A percentile compares a stretch with the other conserved stretches of the same genome.
These are phyloP conservation scores for Eupithecia abbreviata DNA, from an alignment of 2,888 invertebrate species.

Conservation along the genomic window DNA sequence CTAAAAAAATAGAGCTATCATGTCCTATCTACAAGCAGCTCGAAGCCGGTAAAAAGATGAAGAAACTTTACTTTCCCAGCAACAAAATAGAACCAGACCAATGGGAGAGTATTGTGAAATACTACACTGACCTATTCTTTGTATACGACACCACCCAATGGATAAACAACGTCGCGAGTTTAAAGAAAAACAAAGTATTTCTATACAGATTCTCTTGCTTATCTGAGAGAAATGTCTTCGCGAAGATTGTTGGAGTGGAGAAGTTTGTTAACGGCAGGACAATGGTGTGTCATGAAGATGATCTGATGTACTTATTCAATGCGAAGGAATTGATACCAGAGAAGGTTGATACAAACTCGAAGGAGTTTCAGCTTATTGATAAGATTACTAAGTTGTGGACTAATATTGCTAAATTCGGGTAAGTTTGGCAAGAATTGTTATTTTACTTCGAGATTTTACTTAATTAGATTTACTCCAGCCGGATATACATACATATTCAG, in stretches of 20 bases:
- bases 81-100: constrained; percentile 41
- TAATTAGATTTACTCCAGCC: neutral
- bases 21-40: constrained; percentile 43
- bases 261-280: neutral
- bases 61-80: constrained; percentile 48
- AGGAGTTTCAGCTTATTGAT: constrained; percentile 48
- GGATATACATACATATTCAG: too few species aligned
- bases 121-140: constrained; percentile 43
- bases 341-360: constrained; percentile 31
- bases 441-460: neutral
- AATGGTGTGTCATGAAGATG: constrained; percentile 51
- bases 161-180: constrained; percentile 46
- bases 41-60: constrained; percentile 49
- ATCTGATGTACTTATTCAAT: constrained; percentile 54
- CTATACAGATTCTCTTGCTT: constrained; percentile 54
- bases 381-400: constrained; percentile 56
- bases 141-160: constrained; percentile 46
- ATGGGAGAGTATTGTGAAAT: constrained; percentile 45
- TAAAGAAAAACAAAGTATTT: constrained; percentile 50
- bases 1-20: constrained; percentile 39
- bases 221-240: constrained; percentile 51
- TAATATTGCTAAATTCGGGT: constrained; percentile 64
- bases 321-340: constrained; percentile 29
- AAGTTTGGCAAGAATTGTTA: constrained; percentile 32
- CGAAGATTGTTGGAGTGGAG: neutral